phyloP scores from a whole-genome alignment of 2,113 vertebrate genomes.

The Oenanthe oenanthe region DNA sequence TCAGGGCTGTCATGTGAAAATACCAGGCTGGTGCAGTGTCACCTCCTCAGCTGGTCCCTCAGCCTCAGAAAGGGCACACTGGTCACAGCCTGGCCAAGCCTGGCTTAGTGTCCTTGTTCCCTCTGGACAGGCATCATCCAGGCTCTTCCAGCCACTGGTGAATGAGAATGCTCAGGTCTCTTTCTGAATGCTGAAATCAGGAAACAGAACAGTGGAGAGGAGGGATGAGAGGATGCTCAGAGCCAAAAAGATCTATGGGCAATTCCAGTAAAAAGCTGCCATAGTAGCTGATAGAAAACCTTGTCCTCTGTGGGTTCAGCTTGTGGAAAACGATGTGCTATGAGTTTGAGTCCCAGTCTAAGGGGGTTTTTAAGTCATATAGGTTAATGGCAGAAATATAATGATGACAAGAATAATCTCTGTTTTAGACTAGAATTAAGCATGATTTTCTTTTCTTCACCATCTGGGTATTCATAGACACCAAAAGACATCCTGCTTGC shows the following conservation, averaged over 20 bases:
- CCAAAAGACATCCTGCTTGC: neutral
- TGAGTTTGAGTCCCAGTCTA: neutral
- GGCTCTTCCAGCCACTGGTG: too few relatives aligned
- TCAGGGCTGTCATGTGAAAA: neutral
- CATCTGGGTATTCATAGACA: neutral
- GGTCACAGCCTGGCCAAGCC: neutral
- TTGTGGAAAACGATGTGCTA: neutral
- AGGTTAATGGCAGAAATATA: neutral
- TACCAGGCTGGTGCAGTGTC: neutral
- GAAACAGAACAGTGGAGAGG: neutral
- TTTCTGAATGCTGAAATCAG: neutral
- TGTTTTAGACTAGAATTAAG: neutral
- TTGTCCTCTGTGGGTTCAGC: neutral
- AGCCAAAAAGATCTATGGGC: neutral
- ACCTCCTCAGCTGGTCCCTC: neutral
- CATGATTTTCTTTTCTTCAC: neutral
- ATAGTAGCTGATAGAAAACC: neutral
- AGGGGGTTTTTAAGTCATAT: neutral
- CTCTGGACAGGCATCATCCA: neutral
- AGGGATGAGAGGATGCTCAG: rapidly evolving
- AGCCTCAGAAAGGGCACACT: neutral
- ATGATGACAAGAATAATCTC: neutral
- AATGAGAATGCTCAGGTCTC: neutral
- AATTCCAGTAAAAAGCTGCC: neutral
- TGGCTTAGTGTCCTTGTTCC: neutral